These are phyloP conservation scores for Sturnus vulgaris DNA, from an alignment of 2,113 vertebrate species.

Conservation along the genomic window DNA sequence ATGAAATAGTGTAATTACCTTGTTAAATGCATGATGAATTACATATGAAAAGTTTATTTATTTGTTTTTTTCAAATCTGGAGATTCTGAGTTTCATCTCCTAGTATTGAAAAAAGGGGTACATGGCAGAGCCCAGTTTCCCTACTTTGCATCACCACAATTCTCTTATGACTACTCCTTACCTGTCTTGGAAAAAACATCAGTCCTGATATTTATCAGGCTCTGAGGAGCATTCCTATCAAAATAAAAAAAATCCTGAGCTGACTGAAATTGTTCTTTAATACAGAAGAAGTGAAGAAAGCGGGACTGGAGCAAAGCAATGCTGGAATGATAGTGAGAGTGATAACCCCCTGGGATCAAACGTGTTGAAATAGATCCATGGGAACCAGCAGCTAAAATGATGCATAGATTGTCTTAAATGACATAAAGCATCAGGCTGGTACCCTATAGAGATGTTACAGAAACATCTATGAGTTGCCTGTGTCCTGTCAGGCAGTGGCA, in stretches of 20 bases:
- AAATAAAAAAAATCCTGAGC: not conserved
- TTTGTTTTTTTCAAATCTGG: not conserved
- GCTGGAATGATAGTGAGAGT: not conserved
- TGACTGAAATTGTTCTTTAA: not conserved
- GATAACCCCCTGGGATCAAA: not conserved
- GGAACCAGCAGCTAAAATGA: not conserved
- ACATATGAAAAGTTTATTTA: fast-evolving
- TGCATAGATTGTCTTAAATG: not conserved
- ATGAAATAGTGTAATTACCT: not conserved
- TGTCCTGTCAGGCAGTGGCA: not conserved
- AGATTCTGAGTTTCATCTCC: not conserved
- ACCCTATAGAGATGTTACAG: not conserved
- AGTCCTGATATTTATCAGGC: not conserved
- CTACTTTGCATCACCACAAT: not conserved
- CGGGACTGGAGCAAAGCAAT: fast-evolving
- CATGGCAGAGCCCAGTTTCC: not conserved
- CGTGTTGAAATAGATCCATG: not conserved
- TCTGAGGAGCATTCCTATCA: not conserved
- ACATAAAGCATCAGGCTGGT: not conserved
- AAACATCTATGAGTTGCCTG: not conserved
- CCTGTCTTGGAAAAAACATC: not conserved
- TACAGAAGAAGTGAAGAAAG: not conserved
- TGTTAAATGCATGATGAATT: not conserved
- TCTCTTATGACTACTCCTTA: not conserved
- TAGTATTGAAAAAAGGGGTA: not conserved